These are phyloP conservation scores for Drosophila cognata DNA, from an alignment of 2,888 invertebrate genomes.

Conservation along the genomic window DNA sequence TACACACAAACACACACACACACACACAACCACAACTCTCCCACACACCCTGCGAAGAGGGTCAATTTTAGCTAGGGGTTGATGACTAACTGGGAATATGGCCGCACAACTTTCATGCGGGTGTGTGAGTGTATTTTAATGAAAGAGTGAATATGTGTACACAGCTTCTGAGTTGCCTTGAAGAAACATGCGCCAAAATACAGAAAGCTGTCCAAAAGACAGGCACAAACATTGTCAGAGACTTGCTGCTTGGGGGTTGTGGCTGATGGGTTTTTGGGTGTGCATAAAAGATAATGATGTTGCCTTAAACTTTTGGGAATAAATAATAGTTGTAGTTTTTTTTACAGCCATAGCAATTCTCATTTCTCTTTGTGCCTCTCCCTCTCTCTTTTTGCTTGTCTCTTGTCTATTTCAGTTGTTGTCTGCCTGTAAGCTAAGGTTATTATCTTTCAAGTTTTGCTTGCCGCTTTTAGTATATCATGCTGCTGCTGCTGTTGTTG, in stretches of 20 bases:
- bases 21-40: constrained; percentile 10
- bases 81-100: constrained; percentile 56
- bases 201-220: constrained; percentile 41
- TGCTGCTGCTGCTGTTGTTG: constrained; percentile 46
- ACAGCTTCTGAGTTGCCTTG: constrained; percentile 35
- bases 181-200: constrained; percentile 46
- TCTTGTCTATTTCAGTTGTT: constrained; percentile 45
- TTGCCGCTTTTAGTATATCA: constrained; percentile 46
- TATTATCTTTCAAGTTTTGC: constrained; percentile 82
- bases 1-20: constrained; percentile 18
- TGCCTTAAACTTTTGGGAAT: constrained; percentile 84
- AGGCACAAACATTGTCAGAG: constrained; percentile 43
- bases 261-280: constrained; percentile 44
- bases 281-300: constrained; percentile 84
- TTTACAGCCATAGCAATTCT: constrained; percentile 23
- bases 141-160: constrained; percentile 58
- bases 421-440: constrained; percentile 72
- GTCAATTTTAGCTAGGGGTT: constrained; percentile 51
- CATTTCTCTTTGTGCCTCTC: neutral
- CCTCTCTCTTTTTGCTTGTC: constrained; percentile 11
- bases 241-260: constrained; percentile 24
- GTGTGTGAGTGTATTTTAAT: constrained; percentile 60
- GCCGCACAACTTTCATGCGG: constrained; percentile 74
- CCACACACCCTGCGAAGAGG: constrained; percentile 26
- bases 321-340: constrained; percentile 79